Percentiles rank a stretch among this genome's conserved stretches.
Evolutionary conservation across 2,888 invertebrate species (phyloP).

Genomic region (Lasius platythorax): DNA sequence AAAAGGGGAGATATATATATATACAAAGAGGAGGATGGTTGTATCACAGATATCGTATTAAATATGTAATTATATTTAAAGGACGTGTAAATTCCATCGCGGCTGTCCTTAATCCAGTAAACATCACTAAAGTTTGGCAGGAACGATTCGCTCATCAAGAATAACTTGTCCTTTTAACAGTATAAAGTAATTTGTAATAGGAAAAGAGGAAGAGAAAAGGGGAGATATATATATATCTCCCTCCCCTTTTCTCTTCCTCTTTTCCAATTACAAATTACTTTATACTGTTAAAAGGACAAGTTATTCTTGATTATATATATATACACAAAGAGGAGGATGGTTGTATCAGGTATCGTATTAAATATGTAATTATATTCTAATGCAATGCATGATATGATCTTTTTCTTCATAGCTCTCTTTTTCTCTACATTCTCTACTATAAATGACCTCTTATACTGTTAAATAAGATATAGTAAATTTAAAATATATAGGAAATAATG

Average conservation of each 20-base stretch:
- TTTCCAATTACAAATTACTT: conserved; percentile 52
- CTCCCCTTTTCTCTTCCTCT: neutral
- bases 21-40: too few relatives aligned
- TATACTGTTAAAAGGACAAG: conserved; percentile 13
- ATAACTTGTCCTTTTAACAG: conserved; percentile 38
- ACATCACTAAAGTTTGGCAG: conserved; percentile 85
- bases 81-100: too few relatives aligned
- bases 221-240: conserved; percentile 29
- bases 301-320: conserved; percentile 50
- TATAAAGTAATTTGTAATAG: conserved; percentile 52
- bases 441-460: neutral
- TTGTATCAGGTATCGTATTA: conserved; percentile 34
- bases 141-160: conserved; percentile 83
- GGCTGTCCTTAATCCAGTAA: too few relatives aligned
- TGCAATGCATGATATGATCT: neutral
- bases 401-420: neutral
- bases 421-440: neutral
- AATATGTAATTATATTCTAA: conserved; percentile 37
- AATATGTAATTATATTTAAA: too few relatives aligned
- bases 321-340: neutral
- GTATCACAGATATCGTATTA: too few relatives aligned
- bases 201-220: neutral
- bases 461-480: neutral
- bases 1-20: neutral
- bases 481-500: neutral